Evolutionary conservation across 2,113 vertebrate species (phyloP).

Genomic region (Prionailurus bengalensis): DNA sequence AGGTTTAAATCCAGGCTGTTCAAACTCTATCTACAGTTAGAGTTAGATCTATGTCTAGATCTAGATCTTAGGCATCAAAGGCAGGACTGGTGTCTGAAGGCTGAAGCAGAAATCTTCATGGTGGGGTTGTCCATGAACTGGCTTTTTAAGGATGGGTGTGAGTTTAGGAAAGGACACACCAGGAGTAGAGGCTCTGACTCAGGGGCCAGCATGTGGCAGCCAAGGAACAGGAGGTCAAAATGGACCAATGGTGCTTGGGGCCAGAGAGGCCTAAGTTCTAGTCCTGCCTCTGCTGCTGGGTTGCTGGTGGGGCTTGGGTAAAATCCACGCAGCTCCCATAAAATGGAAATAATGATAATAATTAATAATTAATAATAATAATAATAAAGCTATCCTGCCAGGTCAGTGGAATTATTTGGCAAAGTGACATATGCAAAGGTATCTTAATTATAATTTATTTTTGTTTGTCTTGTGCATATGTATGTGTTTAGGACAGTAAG

Average conservation of each 20-base stretch:
- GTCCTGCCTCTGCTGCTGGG: neutral
- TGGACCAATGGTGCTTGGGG: neutral
- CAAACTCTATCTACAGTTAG: neutral
- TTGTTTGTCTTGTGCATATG: neutral
- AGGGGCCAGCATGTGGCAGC: too few relatives aligned
- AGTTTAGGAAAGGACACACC: neutral
- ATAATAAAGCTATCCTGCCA: neutral
- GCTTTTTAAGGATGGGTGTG: neutral
- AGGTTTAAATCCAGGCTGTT: neutral
- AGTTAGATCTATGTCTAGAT: neutral
- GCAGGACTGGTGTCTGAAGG: neutral
- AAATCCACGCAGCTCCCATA: neutral
- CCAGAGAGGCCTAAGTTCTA: neutral
- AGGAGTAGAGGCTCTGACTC: neutral
- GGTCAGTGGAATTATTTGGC: neutral
- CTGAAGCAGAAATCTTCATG: neutral
- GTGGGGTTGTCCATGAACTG: neutral
- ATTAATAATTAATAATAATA: neutral
- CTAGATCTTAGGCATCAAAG: neutral
- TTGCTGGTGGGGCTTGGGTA: rapidly evolving
- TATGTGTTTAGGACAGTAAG: neutral
- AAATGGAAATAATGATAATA: neutral
- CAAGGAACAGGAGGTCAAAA: too few relatives aligned
- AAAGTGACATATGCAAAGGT: neutral
- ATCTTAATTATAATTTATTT: neutral